Conservation (phyloP, 2,113 vertebrate species). For the Thomomys bottae region DNA sequence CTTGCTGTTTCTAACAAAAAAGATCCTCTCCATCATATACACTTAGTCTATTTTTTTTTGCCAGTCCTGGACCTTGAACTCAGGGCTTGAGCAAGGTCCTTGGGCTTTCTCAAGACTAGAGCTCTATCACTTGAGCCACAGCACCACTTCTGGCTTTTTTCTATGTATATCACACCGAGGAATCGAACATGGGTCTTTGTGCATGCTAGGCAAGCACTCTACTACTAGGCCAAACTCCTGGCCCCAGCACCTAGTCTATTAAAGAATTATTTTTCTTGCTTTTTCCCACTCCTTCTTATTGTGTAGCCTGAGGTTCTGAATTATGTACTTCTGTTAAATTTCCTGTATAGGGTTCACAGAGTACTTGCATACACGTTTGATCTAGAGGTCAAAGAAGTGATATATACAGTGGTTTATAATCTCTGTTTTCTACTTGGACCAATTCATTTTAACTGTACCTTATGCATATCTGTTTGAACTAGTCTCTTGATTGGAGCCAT, state of each 20-base stretch:
- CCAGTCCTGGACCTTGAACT: no score
- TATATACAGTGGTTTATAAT: background rate
- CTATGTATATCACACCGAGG: no score
- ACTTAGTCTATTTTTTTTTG: background rate
- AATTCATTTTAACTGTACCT: background rate
- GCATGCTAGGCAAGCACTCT: no score
- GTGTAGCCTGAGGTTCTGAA: background rate
- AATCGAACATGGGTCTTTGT: no score
- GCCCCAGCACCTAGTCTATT: background rate
- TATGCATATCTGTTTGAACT: background rate
- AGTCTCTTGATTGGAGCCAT: background rate
- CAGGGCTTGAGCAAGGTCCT: no score
- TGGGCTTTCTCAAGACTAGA: no score
- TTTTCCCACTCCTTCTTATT: background rate
- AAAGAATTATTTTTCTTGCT: background rate
- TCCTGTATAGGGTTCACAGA: background rate
- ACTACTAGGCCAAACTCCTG: no score
- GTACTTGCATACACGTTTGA: background rate
- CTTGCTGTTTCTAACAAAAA: background rate
- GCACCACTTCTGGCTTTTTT: no score
- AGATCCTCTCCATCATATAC: background rate
- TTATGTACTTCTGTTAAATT: slow-evolving; percentile 30
- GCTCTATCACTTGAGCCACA: no score
- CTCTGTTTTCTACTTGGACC: background rate
- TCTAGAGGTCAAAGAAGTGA: background rate